Evolutionary conservation across 2,888 invertebrate species (phyloP).

Genomic region (Phragmatobia fuliginosa): DNA sequence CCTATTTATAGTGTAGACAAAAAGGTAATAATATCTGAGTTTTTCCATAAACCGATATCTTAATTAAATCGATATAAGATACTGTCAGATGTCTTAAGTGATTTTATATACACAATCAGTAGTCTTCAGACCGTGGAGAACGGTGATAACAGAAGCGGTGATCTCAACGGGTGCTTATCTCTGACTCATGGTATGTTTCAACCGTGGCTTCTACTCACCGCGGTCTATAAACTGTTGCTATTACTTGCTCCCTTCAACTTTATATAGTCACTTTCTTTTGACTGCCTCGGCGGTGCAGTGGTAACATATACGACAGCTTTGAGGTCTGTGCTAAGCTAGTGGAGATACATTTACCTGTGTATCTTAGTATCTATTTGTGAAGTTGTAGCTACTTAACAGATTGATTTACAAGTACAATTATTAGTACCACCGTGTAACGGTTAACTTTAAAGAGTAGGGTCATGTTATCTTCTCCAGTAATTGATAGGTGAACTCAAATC

Average conservation of each 20-base stretch:
- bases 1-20: slow-evolving; percentile 33
- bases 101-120: slow-evolving; percentile 20
- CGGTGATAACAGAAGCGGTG: slow-evolving; percentile 49
- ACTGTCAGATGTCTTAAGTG: slow-evolving; percentile 22
- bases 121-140: slow-evolving; percentile 20
- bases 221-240: not conserved
- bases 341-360: too few relatives aligned
- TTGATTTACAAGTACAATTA: too few relatives aligned
- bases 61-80: slow-evolving; percentile 37
- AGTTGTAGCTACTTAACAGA: too few relatives aligned
- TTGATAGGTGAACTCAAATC: too few relatives aligned
- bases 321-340: too few relatives aligned
- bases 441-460: too few relatives aligned
- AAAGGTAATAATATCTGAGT: slow-evolving; percentile 28
- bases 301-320: too few relatives aligned
- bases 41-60: slow-evolving; percentile 40
- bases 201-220: slow-evolving; percentile 35
- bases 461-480: too few relatives aligned
- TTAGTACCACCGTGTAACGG: too few relatives aligned
- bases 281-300: too few relatives aligned
- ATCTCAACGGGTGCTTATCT: slow-evolving; percentile 78
- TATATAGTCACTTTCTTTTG: too few relatives aligned
- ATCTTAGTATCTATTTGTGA: too few relatives aligned
- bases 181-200: slow-evolving; percentile 70
- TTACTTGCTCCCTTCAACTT: not conserved